Base-by-base conservation (phyloP, 2,113 vertebrate species). In the Catharus fuscescens region DNA sequence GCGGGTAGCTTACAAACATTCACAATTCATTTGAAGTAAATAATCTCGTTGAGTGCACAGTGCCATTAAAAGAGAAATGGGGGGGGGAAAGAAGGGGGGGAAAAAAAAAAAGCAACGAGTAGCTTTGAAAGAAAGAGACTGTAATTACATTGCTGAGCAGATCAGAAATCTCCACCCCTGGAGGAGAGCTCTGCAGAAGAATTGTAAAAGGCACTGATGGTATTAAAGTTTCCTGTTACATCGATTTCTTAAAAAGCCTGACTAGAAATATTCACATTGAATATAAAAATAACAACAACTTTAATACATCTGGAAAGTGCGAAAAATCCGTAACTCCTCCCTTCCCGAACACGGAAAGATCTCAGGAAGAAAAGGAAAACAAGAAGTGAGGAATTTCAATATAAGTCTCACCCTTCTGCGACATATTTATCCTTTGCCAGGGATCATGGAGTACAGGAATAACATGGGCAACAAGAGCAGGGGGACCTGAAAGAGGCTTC, bases 241-340 rank as follows among this genome's bases (percentile, higher is more conserved):
- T 81, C 23, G 3, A 91, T 83, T 95, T 92, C 47, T 92, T 90
- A 47, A 86, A 90, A 93, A 92, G 96, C 69, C 88, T 81, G 93
- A 90, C 73, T 96, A 82, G 90, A 93, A 93, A 96, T 97, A 97
- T 98, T 98, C 98, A 98, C 98, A 98, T 97, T 98, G 97, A 97
- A 95, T 98, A 98, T 95, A 98, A 98, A 98, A 98, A 98, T 97
- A 97, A 84, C 25, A 95, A 96, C 67, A 97, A 98, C 97, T 98
- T 98, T 96, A 96, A 96, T 97, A 98, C 97, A 97, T 98, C 96
- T 92, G 96, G 88, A 98, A 98, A 98, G 98, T 98, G 98, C 98
- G 98, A 94, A 97, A 96, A 97, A 92, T 86, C 94, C 23, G 2
- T 95, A 95, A 90, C 67, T 94, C 94, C 95, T 94, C 95, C 92